Conservation (phyloP, 2,113 vertebrate species). For the Stegastes partitus region DNA sequence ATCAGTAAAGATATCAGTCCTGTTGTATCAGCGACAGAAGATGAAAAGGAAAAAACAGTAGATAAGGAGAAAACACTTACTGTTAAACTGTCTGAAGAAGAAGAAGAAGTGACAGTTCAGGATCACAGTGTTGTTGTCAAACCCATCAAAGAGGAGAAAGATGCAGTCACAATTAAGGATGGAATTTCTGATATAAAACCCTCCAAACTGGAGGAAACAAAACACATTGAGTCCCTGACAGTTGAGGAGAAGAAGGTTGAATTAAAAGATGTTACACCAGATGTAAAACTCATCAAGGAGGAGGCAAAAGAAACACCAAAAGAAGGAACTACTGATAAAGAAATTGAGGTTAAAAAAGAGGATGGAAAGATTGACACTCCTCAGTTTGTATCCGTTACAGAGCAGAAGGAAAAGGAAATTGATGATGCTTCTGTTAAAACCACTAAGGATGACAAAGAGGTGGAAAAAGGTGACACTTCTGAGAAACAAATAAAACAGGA, state of each 20-base stretch:
- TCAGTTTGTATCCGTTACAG: slow-evolving; percentile 28
- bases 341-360: slow-evolving; percentile 22
- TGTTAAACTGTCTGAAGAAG: slow-evolving; percentile 36
- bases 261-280: slow-evolving; percentile 33
- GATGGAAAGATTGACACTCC: slow-evolving; percentile 30
- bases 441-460: slow-evolving; percentile 26
- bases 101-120: slow-evolving; percentile 31
- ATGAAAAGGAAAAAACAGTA: slow-evolving; percentile 26
- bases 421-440: slow-evolving; percentile 29
- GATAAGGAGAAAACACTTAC: slow-evolving; percentile 23
- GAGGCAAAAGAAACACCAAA: slow-evolving; percentile 42
- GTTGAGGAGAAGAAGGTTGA: slow-evolving; percentile 35
- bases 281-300: slow-evolving; percentile 41
- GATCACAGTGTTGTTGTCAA: slow-evolving; percentile 24
- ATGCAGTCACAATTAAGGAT: slow-evolving; percentile 19
- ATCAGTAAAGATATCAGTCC: slow-evolving; percentile 27
- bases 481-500: slow-evolving; percentile 25
- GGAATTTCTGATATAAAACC: slow-evolving; percentile 30
- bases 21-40: slow-evolving; percentile 30
- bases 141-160: slow-evolving; percentile 38
- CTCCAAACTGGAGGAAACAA: slow-evolving; percentile 31
- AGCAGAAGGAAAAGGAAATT: slow-evolving; percentile 32
- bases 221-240: slow-evolving; percentile 20
- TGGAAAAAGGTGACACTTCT: slow-evolving; percentile 22
- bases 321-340: slow-evolving; percentile 21